Percentiles rank a stretch among this genome's conserved stretches.
phyloP scores from a whole-genome alignment of 37 sponge, comb jelly and placozoan species.

The Bolinopsis microptera region DNA sequence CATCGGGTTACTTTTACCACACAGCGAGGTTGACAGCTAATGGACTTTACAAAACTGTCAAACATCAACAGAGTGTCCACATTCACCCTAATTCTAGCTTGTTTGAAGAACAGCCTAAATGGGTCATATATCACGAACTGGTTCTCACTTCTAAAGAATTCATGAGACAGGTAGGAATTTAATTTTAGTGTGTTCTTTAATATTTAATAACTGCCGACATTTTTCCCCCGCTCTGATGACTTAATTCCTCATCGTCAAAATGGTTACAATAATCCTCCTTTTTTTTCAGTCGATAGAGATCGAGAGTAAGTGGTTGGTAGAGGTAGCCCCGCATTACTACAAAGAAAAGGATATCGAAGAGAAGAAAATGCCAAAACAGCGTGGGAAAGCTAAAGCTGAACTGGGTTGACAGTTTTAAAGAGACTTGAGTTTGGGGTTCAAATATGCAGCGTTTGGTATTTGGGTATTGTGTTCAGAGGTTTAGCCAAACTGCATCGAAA shows the following conservation, averaged over 20 bases:
- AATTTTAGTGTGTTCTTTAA: too few relatives aligned
- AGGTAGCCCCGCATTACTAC: slow-evolving; percentile 99
- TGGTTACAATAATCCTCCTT: too few relatives aligned
- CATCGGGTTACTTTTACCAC: slow-evolving; percentile 97
- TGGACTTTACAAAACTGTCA: slow-evolving; percentile 95
- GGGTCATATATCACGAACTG: slow-evolving; percentile 94
- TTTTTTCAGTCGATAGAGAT: slow-evolving; percentile 86
- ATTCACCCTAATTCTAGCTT: slow-evolving; percentile 97
- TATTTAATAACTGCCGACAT: not conserved
- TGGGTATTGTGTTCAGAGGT: slow-evolving; percentile 24
- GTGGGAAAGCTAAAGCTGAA: slow-evolving; percentile 49
- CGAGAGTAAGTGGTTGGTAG: slow-evolving; percentile 92
- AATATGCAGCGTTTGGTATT: not conserved
- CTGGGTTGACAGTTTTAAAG: not conserved
- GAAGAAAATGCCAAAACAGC: slow-evolving; percentile 84
- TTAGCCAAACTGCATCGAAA: not conserved
- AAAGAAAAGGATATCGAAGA: slow-evolving; percentile 81
- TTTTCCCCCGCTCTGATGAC: too few relatives aligned
- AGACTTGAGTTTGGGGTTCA: not conserved
- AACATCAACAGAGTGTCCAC: slow-evolving; percentile 93
- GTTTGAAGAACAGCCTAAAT: slow-evolving; percentile 91
- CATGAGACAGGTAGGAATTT: slow-evolving; percentile 87
- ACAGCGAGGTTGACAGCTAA: slow-evolving; percentile 82
- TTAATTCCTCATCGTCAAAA: too few relatives aligned
- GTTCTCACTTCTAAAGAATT: slow-evolving; percentile 96